Evolutionary conservation across 2,888 invertebrate species (phyloP).

Genomic region (Petrophora chlorosata): DNA sequence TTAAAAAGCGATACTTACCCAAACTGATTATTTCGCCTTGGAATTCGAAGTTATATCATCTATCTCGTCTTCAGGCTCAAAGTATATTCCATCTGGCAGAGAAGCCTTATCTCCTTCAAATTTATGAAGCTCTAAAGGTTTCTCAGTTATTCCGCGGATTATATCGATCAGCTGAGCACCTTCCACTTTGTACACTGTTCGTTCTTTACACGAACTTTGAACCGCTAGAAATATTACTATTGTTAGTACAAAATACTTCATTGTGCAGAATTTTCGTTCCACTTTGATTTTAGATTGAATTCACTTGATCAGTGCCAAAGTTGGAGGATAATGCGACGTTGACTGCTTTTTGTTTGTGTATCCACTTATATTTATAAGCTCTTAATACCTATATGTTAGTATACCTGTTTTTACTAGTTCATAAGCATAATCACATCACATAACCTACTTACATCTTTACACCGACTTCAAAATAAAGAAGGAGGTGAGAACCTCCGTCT

Average conservation of each 20-base stretch:
- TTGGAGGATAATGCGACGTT: constrained; percentile 30
- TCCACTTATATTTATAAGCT: constrained; percentile 46
- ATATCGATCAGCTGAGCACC: constrained; percentile 47
- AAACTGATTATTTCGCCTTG: neutral
- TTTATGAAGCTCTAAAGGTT: constrained; percentile 38
- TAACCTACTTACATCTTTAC: neutral
- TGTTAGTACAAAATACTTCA: constrained; percentile 8
- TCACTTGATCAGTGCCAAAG: neutral
- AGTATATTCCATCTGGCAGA: constrained; percentile 56
- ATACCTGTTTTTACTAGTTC: constrained; percentile 4
- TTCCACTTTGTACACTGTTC: constrained; percentile 40
- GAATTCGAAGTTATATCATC: neutral
- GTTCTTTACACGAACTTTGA: constrained; percentile 38
- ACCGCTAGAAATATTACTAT: constrained; percentile 28
- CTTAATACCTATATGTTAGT: constrained; percentile 3
- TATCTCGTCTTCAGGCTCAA: constrained; percentile 48
- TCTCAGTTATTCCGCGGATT: constrained; percentile 41
- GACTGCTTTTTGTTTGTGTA: constrained; percentile 41
- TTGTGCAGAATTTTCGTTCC: no score
- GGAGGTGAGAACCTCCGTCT: no score
- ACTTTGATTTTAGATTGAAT: no score
- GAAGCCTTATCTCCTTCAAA: constrained; percentile 37
- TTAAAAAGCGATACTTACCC: no score
- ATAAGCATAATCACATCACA: neutral
- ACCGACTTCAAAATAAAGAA: no score